Base-by-base conservation (phyloP, 2,888 invertebrate genomes). In the Hylaea fasciaria region DNA sequence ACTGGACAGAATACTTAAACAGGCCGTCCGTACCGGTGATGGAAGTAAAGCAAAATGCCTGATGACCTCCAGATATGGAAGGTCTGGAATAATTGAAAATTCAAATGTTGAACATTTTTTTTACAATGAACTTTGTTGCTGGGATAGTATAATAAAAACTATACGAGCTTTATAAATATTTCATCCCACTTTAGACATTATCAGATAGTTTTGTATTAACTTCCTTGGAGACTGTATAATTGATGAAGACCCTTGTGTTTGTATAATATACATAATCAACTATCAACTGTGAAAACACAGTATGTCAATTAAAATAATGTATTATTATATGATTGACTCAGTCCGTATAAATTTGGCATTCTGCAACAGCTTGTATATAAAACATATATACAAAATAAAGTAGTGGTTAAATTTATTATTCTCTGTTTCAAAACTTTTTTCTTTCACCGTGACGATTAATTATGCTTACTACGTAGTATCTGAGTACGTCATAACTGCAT, bases 41-140 rank as follows among this genome's bases (percentile, higher is more conserved):
- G 70, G 69, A 73, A 78, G 66, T 73, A 71, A 78, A 78, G 78
- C 78, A 77, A 85, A 71, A 80, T 76, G 73, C 73, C 66, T 75
- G 82, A 84, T 86, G 85, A 85, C 88, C 87, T 86, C 80, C 73
- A 77, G 82, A 83, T 86, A 83, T 71, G 60, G 75, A 76, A 79
- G 80, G 78, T 78, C 77, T 80, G 65, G 65, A 70, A 70, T 68
- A 69, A 62, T 81, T 78, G 69, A 61, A 76, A 76, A 78, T 81
- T 79, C 51, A 74, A 78, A 76, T 69, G 17, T 37, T 32, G 7
- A 8, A 32, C 3, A 32, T 32, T 32, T 32, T n/a, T 32, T 32
- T 32, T 32, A 22, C 32, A 32, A 32, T 32, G 32, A 57, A 53
- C 64, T 46, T 48, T 12, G 37, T 47, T n/a, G 41, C 37, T 2